A percentile compares a stretch with the other conserved stretches of the same genome.
These are phyloP conservation scores for Geopemphigus sp. DNA, from an alignment of 1,140 invertebrate genomes.

Conservation along the genomic window DNA sequence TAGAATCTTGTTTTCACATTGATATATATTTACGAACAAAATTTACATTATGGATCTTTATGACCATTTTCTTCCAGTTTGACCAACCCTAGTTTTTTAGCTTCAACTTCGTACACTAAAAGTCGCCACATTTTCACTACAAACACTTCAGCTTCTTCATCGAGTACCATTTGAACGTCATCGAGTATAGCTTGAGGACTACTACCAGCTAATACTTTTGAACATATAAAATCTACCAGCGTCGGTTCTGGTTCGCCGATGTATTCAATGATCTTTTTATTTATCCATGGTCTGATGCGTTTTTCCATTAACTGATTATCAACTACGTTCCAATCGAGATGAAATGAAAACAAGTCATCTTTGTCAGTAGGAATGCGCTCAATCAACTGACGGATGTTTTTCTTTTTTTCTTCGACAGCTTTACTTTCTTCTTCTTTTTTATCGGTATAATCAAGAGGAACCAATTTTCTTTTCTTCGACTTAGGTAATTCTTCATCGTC, in stretches of 20 bases:
- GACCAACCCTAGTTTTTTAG: conserved; percentile 85
- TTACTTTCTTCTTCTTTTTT: conserved; percentile 67
- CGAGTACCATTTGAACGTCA: conserved; percentile 98
- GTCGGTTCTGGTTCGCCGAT: conserved; percentile 99
- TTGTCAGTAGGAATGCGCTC: conserved; percentile 98
- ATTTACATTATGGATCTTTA: conserved; percentile 26
- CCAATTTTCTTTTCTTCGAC: conserved; percentile 72
- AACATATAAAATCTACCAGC: conserved; percentile 97
- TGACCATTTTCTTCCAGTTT: conserved; percentile 59
- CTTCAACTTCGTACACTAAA: conserved; percentile 98
- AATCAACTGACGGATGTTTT: conserved; percentile 94
- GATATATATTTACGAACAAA: not conserved
- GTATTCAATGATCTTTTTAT: conserved; percentile 99
- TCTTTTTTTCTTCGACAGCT: conserved; percentile 90
- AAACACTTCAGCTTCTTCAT: conserved; percentile 99
- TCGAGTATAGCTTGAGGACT: conserved; percentile 91
- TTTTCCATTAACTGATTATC: conserved; percentile 91
- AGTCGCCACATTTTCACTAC: conserved; percentile 99
- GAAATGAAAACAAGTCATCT: conserved; percentile 89
- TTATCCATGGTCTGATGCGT: conserved; percentile 97
- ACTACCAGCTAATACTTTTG: conserved; percentile 90
- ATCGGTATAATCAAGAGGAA: conserved; percentile 75
- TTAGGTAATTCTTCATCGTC: conserved; percentile 69
- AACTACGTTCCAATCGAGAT: conserved; percentile 87
- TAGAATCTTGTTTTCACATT: not conserved